These are phyloP conservation scores for Tethea ocularis DNA, from an alignment of 2,888 invertebrate genomes.

Conservation along the genomic window DNA sequence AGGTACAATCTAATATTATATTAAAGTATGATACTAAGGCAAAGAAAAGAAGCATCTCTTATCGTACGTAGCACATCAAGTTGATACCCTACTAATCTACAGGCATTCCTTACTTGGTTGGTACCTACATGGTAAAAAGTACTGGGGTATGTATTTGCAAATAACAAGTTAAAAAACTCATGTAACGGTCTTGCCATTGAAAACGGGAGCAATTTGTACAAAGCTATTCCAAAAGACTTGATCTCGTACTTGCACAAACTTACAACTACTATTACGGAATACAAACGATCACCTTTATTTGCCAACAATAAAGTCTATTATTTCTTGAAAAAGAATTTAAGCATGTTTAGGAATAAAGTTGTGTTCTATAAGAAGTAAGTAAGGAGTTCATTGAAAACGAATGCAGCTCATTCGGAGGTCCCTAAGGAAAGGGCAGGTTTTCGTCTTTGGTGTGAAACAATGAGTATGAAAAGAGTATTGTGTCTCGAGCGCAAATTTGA, in stretches of 20 bases:
- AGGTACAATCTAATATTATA: too few species aligned
- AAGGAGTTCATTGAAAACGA: constrained; percentile 76
- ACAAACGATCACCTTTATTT: not conserved
- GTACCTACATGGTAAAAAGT: constrained; percentile 20
- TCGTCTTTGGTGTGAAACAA: constrained; percentile 67
- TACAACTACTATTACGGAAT: not conserved
- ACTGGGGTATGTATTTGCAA: constrained; percentile 29
- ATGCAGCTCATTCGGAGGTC: constrained; percentile 63
- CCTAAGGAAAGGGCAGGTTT: constrained; percentile 66
- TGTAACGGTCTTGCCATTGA: constrained; percentile 72
- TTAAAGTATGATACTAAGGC: too few species aligned
- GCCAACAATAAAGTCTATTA: constrained; percentile 17
- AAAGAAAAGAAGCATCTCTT: too few species aligned
- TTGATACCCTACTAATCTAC: too few species aligned
- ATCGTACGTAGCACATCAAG: too few species aligned
- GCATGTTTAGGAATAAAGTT: constrained; percentile 28
- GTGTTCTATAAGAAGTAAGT: constrained; percentile 51
- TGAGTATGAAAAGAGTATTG: constrained; percentile 69
- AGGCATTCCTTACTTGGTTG: constrained; percentile 14
- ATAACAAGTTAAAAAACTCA: constrained; percentile 41
- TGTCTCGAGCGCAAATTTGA: constrained; percentile 54
- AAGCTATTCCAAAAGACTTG: constrained; percentile 50
- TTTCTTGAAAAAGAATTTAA: constrained; percentile 12
- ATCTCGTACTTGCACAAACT: constrained; percentile 47
- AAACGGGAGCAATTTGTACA: constrained; percentile 48